A percentile compares a stretch with the other conserved stretches of the same genome.
phyloP scores from a whole-genome alignment of 2,113 vertebrate genomes.

The Ailurus styani region DNA sequence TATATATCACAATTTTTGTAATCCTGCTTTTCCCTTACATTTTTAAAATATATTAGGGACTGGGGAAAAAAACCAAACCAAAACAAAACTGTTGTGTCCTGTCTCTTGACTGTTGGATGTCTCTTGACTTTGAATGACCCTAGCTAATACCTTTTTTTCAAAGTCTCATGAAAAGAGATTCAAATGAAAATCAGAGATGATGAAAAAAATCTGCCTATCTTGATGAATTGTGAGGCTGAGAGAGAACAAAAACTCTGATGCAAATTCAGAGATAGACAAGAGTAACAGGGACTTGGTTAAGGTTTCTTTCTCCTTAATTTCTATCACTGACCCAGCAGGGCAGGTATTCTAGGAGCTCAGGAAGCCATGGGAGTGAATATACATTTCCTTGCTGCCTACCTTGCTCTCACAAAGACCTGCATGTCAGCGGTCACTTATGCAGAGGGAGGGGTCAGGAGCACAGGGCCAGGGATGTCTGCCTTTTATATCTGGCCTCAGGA shows the following conservation, averaged over 20 bases:
- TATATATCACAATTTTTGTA: neutral
- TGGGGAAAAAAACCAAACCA: neutral
- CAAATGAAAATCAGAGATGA: neutral
- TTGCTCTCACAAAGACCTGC: neutral
- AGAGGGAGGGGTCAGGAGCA: neutral
- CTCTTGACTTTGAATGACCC: neutral
- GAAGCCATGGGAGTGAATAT: neutral
- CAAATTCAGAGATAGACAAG: neutral
- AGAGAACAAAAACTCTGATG: neutral
- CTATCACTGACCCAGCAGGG: neutral
- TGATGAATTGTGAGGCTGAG: neutral
- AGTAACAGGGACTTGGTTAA: neutral
- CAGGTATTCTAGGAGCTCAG: neutral
- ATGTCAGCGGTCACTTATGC: neutral
- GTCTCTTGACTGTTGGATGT: neutral
- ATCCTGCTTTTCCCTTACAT: neutral
- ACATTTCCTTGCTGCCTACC: accelerated
- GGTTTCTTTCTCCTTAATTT: neutral
- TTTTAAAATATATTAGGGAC: neutral
- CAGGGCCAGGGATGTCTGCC: neutral
- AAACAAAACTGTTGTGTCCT: neutral
- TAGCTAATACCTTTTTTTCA: neutral
- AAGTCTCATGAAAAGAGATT: neutral
- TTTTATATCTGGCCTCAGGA: neutral
- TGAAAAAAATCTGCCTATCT: neutral